Percentiles rank a stretch among this genome's conserved stretches.
Conservation (phyloP, 2,113 vertebrate genomes). For the Oxyruncus cristatus region DNA sequence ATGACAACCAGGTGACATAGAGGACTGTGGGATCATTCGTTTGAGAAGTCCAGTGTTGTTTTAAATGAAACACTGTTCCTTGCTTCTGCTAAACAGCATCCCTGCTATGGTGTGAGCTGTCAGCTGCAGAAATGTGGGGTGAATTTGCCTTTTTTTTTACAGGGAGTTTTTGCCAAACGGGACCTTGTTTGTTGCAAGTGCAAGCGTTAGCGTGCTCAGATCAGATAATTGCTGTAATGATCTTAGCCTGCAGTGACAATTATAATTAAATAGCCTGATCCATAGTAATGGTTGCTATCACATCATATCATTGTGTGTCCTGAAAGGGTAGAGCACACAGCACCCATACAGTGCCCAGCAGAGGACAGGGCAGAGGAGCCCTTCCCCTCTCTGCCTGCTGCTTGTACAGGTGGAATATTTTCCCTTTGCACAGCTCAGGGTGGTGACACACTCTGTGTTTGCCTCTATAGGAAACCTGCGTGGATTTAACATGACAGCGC, state of each 20-base stretch:
- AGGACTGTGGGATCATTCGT: not conserved
- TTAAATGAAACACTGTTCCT: not conserved
- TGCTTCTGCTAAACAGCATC: not conserved
- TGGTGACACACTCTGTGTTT: not conserved
- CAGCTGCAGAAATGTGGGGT: not conserved
- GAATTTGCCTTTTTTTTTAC: not conserved
- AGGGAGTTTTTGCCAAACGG: not conserved
- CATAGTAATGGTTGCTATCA: not conserved
- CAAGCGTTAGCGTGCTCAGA: not conserved
- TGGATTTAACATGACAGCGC: slow-evolving; percentile 83
- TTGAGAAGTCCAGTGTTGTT: not conserved
- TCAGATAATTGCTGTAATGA: slow-evolving; percentile 38
- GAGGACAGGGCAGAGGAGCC: not conserved
- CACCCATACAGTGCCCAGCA: not conserved
- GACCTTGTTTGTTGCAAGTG: not conserved
- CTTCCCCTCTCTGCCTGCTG: not conserved
- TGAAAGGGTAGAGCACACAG: not conserved
- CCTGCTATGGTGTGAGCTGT: not conserved
- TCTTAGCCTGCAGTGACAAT: slow-evolving; percentile 14
- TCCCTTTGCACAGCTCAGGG: not conserved
- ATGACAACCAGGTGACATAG: not conserved
- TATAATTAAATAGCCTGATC: not conserved
- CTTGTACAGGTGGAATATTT: not conserved
- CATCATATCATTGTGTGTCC: not conserved
- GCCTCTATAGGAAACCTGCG: slow-evolving; percentile 81